phyloP scores from a whole-genome alignment of 2,888 invertebrate genomes.

The Volucella zonaria region DNA sequence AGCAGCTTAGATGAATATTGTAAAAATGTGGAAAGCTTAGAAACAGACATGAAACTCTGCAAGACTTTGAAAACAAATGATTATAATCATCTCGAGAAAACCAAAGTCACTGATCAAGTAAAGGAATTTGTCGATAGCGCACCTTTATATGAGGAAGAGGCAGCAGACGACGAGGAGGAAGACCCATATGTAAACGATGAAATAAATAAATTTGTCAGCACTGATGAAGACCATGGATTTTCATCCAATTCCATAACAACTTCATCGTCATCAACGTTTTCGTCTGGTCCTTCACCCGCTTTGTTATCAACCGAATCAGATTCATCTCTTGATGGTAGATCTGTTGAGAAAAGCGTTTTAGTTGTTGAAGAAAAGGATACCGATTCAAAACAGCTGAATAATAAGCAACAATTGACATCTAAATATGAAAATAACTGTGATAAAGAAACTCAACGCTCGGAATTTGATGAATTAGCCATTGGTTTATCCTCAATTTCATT shows the following conservation, averaged over 20 bases:
- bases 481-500: constrained; percentile 82
- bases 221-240: constrained; percentile 72
- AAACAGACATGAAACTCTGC: constrained; percentile 48
- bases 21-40: constrained; percentile 79
- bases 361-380: constrained; percentile 3
- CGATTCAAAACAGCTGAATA: neutral
- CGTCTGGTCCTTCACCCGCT: constrained; percentile 81
- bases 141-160: constrained; percentile 58
- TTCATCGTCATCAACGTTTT: constrained; percentile 82
- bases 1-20: constrained; percentile 86
- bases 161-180: constrained; percentile 74
- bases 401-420: constrained; percentile 10
- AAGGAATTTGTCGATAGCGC: constrained; percentile 47
- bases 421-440: constrained; percentile 28
- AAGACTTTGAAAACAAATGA: constrained; percentile 32
- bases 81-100: constrained; percentile 77
- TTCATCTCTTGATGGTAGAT: constrained; percentile 57
- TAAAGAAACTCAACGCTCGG: constrained; percentile 25
- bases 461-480: constrained; percentile 79
- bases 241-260: constrained; percentile 81
- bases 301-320: constrained; percentile 78
- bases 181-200: constrained; percentile 75
- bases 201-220: constrained; percentile 77
- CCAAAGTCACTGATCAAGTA: neutral
- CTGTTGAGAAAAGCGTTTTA: constrained; percentile 2